Evolutionary conservation across 2,113 vertebrate species (phyloP).

Genomic region (Acrocephalus kingi): DNA sequence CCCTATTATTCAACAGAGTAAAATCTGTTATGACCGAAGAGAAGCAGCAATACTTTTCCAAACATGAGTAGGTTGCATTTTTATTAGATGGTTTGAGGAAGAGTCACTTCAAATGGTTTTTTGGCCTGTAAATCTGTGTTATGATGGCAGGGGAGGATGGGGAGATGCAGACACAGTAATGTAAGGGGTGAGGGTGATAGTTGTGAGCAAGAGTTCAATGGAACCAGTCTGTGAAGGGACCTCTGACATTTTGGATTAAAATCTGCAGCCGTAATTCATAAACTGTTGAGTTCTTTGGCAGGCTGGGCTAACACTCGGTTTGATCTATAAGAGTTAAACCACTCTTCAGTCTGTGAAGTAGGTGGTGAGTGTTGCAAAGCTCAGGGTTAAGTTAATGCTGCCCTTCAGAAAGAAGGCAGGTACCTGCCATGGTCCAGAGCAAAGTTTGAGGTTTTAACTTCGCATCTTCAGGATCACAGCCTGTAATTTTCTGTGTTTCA

Average conservation of each 20-base stretch:
- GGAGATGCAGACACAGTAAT: neutral
- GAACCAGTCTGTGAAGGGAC: neutral
- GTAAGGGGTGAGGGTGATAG: neutral
- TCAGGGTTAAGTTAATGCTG: neutral
- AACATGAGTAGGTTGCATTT: conserved; percentile 25
- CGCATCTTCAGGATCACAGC: neutral
- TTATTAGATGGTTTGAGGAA: neutral
- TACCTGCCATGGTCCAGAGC: neutral
- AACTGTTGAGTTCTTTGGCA: neutral
- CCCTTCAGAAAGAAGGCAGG: neutral
- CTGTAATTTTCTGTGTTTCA: neutral
- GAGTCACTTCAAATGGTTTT: neutral
- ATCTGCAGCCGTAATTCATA: neutral
- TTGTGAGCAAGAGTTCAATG: neutral
- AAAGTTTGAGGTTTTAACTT: neutral
- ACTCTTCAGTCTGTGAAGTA: neutral
- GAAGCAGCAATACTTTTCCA: neutral
- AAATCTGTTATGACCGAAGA: conserved; percentile 19
- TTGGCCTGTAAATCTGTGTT: neutral
- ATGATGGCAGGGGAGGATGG: neutral
- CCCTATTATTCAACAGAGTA: conserved; percentile 34
- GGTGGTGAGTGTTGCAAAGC: neutral
- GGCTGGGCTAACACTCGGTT: neutral
- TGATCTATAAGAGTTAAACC: neutral
- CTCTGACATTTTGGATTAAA: neutral